Percentiles rank a stretch among this genome's conserved stretches.
Conservation (phyloP, 2,797 vertebrate species). For the Poeciliopsis infans region DNA sequence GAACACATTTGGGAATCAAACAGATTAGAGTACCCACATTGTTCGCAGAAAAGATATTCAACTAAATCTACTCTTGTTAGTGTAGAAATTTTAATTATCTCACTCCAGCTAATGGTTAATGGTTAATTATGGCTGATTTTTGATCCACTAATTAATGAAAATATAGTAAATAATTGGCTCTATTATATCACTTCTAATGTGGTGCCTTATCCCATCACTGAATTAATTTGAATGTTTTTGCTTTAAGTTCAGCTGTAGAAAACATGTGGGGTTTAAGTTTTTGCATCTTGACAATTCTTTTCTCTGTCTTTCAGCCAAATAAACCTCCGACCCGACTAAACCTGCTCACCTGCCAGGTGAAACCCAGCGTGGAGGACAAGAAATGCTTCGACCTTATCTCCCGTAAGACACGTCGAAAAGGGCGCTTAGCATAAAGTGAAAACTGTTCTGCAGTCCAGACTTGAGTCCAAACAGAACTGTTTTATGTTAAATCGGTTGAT, state of each 20-base stretch:
- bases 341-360: conserved; percentile 89
- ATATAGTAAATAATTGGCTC: not conserved
- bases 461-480: not conserved
- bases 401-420: conserved; percentile 68
- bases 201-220: not conserved
- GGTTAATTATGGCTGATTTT: not conserved
- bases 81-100: not conserved
- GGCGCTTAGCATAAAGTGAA: not conserved
- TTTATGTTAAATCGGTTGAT: not conserved
- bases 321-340: conserved; percentile 85
- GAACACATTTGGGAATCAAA: not conserved
- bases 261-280: not conserved
- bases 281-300: not conserved
- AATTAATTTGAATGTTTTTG: not conserved
- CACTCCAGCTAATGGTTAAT: not conserved
- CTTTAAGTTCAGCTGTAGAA: not conserved
- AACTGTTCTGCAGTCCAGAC: not conserved
- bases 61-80: not conserved
- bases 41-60: not conserved
- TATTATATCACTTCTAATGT: not conserved
- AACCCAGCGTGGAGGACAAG: conserved; percentile 86
- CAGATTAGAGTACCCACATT: not conserved
- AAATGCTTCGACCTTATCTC: conserved; percentile 90
- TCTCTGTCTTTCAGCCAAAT: conserved; percentile 75
- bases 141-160: not conserved